phyloP scores from a whole-genome alignment of 2,113 vertebrate species.

The Anoplopoma fimbria region DNA sequence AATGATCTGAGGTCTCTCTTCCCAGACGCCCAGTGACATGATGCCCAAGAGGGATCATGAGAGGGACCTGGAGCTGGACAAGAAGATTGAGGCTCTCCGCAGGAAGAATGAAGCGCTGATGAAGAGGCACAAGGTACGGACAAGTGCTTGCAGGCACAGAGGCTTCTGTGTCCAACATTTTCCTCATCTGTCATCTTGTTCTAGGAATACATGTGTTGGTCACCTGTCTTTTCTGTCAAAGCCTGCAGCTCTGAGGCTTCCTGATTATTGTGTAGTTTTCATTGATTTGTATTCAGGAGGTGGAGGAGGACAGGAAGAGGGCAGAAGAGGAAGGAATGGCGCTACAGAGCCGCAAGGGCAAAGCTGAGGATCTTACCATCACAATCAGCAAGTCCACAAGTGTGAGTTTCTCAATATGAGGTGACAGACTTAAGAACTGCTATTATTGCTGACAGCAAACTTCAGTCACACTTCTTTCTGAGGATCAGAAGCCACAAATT shows the following conservation, averaged over 20 bases:
- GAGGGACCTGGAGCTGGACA: slow-evolving; percentile 93
- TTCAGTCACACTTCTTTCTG: not conserved
- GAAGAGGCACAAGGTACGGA: slow-evolving; percentile 92
- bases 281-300: slow-evolving; percentile 87
- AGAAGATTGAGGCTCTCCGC: slow-evolving; percentile 92
- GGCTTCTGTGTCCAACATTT: not conserved
- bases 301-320: slow-evolving; percentile 94
- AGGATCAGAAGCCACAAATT: not conserved
- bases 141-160: slow-evolving; percentile 11
- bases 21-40: slow-evolving; percentile 83
- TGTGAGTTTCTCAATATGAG: slow-evolving; percentile 81
- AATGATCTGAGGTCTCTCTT: slow-evolving; percentile 16
- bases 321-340: slow-evolving; percentile 93
- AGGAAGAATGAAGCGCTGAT: slow-evolving; percentile 95
- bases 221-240: not conserved
- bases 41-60: slow-evolving; percentile 88
- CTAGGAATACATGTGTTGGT: not conserved
- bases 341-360: slow-evolving; percentile 85
- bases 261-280: slow-evolving; percentile 28
- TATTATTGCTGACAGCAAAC: not conserved
- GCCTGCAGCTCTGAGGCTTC: not conserved
- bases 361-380: slow-evolving; percentile 91
- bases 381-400: slow-evolving; percentile 94
- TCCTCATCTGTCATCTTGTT: not conserved
- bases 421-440: not conserved